These are phyloP conservation scores for Engraulis encrasicolus DNA, from an alignment of 2,113 vertebrate species.

Conservation along the genomic window DNA sequence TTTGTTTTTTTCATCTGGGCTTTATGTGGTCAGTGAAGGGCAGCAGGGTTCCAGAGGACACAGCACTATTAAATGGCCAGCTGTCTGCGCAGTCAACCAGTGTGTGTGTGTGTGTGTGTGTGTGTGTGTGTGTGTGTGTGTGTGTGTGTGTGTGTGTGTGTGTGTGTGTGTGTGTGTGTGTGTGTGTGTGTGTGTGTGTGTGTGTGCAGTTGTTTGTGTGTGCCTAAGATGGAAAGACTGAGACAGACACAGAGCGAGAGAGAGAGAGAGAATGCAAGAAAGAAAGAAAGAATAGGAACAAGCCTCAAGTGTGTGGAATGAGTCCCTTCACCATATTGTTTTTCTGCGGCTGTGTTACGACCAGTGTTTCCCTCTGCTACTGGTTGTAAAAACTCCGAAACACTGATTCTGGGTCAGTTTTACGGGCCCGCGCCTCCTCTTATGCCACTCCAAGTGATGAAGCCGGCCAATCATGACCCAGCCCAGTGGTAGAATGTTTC, in stretches of 20 bases:
- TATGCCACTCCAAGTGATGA: not conserved
- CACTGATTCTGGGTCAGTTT: not conserved
- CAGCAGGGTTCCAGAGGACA: constrained; percentile 56
- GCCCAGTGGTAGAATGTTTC: too few relatives aligned
- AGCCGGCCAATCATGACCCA: not conserved
- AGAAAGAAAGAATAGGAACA: not conserved
- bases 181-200: not conserved
- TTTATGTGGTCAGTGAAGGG: constrained; percentile 67
- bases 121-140: constrained; percentile 32
- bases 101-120: constrained; percentile 14
- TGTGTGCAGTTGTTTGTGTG: too few relatives aligned
- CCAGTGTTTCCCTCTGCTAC: not conserved
- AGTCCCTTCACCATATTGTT: not conserved
- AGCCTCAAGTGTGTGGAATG: not conserved
- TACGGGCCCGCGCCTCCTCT: not conserved
- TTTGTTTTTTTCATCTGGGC: constrained; percentile 61
- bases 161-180: constrained; percentile 17
- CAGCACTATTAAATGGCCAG: constrained; percentile 55
- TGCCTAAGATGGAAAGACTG: not conserved
- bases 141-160: not conserved
- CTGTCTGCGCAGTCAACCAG: constrained; percentile 46
- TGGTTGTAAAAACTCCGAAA: not conserved
- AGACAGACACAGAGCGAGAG: not conserved
- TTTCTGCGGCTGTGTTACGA: not conserved
- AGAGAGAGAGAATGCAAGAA: not conserved